Base-by-base conservation (phyloP, 2,888 invertebrate species). In the Pyrrhosoma nymphula region DNA sequence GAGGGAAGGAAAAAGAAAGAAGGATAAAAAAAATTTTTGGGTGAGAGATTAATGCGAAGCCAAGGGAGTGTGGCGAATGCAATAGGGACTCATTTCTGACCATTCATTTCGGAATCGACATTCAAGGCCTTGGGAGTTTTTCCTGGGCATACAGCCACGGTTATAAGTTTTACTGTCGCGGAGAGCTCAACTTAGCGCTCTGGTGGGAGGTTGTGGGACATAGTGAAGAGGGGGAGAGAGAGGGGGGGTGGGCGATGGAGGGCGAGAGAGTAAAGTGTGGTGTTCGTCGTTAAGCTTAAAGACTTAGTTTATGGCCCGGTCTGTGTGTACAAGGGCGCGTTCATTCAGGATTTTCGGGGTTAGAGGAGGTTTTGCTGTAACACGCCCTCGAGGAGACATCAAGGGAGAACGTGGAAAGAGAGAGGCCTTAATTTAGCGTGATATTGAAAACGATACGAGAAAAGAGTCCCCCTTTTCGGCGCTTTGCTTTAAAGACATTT, bases 221-320 rank as follows among this genome's bases (percentile, higher is more conserved):
- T 8, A 12, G 75, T 12, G 35, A 30, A 35, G 30, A 12, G 47
- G 47, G 47, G 8, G 69, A 26, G 10, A 8, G 47, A 47, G 47
- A 47, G 47, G 47, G 47, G 4, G 47, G 47, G 47, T 2, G 8
- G 47, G 47, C 8, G 8, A 47, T n/a, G n/a, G n/a, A n/a, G 8
- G 2, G 47, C 47, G 47, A 47, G 82, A 35, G 18, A 82, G 82
- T 82, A 82, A 82, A 82, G 35, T 82, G 35, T 30, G 35, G 82
- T 82, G 82, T 82, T 35, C 82, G 35, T 82, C 82, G 82, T 82
- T 82, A 82, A 82, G 82, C 82, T 82, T 82, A 35, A 82, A 82
- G 82, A 69, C 82, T 82, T 82, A 82, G 30, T 82, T 82, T 82
- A 82, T 82, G 82, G 30, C 82, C 82, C 35, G 35, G 35, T 3